These are phyloP conservation scores for Chelonus formosanus DNA, from an alignment of 2,888 invertebrate species.

Conservation along the genomic window DNA sequence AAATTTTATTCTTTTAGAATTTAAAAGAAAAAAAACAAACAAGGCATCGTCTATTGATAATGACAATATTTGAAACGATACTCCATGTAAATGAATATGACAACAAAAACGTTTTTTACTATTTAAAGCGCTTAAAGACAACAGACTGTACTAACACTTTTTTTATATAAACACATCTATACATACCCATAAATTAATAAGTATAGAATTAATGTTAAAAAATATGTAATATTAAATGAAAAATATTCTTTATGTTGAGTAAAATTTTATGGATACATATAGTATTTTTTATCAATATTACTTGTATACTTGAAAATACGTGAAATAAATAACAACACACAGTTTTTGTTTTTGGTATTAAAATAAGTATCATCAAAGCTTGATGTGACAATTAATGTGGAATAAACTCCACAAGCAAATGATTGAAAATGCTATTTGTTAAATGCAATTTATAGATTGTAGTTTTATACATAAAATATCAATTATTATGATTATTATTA, in stretches of 20 bases:
- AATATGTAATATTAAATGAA: slow-evolving; percentile 49
- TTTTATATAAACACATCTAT: slow-evolving; percentile 46
- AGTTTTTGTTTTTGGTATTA: not conserved
- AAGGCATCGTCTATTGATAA: not conserved
- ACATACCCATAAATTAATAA: slow-evolving; percentile 44
- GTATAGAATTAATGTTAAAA: slow-evolving; percentile 40
- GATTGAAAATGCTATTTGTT: not conserved
- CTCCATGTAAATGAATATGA: not conserved
- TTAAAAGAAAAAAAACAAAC: no score
- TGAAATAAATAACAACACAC: not conserved
- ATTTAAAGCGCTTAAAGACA: slow-evolving; percentile 56
- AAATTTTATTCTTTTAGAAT: no score
- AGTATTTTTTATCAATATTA: slow-evolving; percentile 46
- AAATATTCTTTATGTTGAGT: slow-evolving; percentile 38
- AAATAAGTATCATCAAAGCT: slow-evolving; percentile 27
- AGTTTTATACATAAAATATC: slow-evolving; percentile 59
- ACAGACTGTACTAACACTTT: slow-evolving; percentile 56
- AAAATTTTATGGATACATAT: slow-evolving; percentile 44
- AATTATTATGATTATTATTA: slow-evolving; percentile 56
- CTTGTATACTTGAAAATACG: slow-evolving; percentile 14
- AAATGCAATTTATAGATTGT: slow-evolving; percentile 41
- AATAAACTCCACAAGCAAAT: slow-evolving; percentile 4
- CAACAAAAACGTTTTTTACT: slow-evolving; percentile 30
- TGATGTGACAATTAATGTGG: slow-evolving; percentile 2
- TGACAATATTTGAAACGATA: slow-evolving; percentile 8